These are phyloP conservation scores for Maccullochella peelii DNA, from an alignment of 2,113 vertebrate genomes.

Conservation along the genomic window DNA sequence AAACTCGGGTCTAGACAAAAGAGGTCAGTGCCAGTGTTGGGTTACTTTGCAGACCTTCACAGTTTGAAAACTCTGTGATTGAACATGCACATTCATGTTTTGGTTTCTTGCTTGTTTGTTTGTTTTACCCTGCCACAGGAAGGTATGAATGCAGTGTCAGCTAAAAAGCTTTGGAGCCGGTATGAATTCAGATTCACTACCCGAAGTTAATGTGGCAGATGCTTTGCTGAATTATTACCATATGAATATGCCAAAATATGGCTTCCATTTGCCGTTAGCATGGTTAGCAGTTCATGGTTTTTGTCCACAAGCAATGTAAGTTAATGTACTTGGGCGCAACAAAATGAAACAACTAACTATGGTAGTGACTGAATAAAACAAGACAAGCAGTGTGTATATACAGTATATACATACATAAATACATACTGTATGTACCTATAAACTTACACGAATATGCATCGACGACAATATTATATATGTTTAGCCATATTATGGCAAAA, in stretches of 20 bases:
- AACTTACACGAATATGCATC: too few species aligned
- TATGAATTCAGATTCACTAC: background rate
- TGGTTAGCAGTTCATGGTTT: background rate
- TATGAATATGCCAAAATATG: background rate
- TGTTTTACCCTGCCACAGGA: background rate
- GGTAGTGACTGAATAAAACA: background rate
- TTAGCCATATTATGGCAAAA: too few species aligned
- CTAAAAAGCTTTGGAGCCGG: background rate
- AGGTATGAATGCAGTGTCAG: slow-evolving; percentile 6
- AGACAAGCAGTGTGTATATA: too few species aligned
- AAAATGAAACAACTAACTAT: background rate
- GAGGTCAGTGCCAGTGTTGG: slow-evolving; percentile 49
- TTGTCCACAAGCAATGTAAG: background rate
- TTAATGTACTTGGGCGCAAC: background rate
- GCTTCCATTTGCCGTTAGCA: background rate
- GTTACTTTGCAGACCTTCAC: slow-evolving; percentile 44
- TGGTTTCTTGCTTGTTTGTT: slow-evolving; percentile 23
- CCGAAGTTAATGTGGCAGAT: background rate
- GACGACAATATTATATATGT: too few species aligned
- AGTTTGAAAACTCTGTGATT: slow-evolving; percentile 31
- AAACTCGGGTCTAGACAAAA: slow-evolving; percentile 57
- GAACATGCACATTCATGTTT: slow-evolving; percentile 33
- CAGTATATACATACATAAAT: too few species aligned
- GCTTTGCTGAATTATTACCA: slow-evolving; percentile 1
- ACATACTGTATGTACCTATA: too few species aligned